Base-by-base conservation (phyloP, 2,113 vertebrate species). In the Chaetodon auriga region DNA sequence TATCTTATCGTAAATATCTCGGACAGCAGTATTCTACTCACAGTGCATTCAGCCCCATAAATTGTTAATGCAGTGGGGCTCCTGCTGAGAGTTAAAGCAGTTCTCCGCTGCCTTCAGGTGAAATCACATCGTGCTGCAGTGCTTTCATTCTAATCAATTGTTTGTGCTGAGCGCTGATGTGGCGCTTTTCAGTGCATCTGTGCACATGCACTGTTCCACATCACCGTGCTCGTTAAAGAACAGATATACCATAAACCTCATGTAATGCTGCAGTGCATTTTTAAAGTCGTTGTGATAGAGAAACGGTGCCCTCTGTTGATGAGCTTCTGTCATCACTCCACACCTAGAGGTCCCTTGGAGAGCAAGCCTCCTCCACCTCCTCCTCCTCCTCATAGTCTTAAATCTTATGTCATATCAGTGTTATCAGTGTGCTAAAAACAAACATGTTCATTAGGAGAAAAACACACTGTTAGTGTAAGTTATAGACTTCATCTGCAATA, bases 301-400 rank as follows among this genome's bases (percentile, higher is more conserved):
- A 76, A 73, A 83, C 8, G 14, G 80, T 83, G 64, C 92, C 93
- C 85, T 87, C 94, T 94, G 57, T 15, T 86, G 93, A 38, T 46
- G 18, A 75, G 15, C 3, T 0, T 49, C 19, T 9, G 75, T 23
- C 64, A 83, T 78, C 83, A 81, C 80, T 14, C 6, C 4, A 51
- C 19, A 45, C 6, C 10, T 2, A 21, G 51, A 46, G 46, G 63
- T 76, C 57, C 46, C 48, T 21, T 2, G 25, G 8, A 55, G 58
- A 64, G 41, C 21, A 66, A 65, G 53, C 30, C 36, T 7, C 38
- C 7, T 5, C 43, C 43, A 45, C 43, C 10, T n/a, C n/a, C 30
- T 30, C 30, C 3, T 30, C 30, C 30, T 30, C 30, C 30, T 30
- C 30, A 2, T 30, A 30, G 30, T 30, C 30, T 30, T 30, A 30